A percentile compares a stretch with the other conserved stretches of the same genome.
phyloP scores from a whole-genome alignment of 2,797 vertebrate genomes.

The Sebastes itinus region DNA sequence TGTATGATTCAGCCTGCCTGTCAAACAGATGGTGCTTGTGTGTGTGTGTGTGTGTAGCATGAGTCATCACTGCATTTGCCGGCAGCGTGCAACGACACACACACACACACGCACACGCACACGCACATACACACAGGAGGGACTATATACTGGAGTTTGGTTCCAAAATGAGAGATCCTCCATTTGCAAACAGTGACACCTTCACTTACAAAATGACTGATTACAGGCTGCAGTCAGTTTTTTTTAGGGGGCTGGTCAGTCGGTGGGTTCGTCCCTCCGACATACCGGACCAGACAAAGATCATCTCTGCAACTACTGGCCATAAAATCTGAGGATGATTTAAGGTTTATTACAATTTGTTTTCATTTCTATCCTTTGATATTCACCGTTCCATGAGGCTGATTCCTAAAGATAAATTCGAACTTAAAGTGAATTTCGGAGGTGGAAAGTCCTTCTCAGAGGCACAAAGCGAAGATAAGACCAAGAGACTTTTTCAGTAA shows the following conservation, averaged over 20 bases:
- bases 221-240: not conserved
- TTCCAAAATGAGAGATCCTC: constrained; percentile 35
- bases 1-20: constrained; percentile 55
- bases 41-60: constrained; percentile 66
- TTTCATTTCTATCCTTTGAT: not conserved
- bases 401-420: not conserved
- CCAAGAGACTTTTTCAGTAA: no score
- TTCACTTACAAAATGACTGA: constrained; percentile 17
- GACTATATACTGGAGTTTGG: constrained; percentile 21
- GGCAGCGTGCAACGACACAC: constrained; percentile 61
- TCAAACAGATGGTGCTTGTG: constrained; percentile 50
- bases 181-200: constrained; percentile 31
- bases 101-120: constrained; percentile 18
- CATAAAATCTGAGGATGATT: not conserved
- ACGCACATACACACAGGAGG: constrained; percentile 31
- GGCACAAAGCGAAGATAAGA: no score
- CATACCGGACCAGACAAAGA: not conserved
- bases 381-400: not conserved
- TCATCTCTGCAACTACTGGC: not conserved
- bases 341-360: not conserved
- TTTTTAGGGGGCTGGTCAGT: not conserved
- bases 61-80: constrained; percentile 86
- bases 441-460: not conserved
- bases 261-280: not conserved
- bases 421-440: not conserved